Percentiles rank a stretch among this genome's conserved stretches.
Evolutionary conservation across 92 coral and sea anemone genomes (phyloP).

Genomic region (Pocillopora grandis): DNA sequence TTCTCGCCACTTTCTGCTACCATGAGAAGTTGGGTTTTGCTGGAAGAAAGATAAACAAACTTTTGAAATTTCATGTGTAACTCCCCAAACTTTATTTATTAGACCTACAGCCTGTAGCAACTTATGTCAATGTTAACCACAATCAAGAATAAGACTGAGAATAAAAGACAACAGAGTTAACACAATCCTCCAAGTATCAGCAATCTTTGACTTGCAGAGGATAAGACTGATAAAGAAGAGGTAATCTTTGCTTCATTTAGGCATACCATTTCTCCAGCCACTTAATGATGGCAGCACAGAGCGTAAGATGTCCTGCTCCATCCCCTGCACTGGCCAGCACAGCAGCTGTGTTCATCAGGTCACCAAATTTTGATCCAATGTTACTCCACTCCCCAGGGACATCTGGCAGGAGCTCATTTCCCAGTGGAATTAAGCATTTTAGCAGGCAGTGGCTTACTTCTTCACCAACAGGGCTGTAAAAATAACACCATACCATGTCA

Average conservation of each 20-base stretch:
- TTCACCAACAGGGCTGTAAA: conserved; percentile 67
- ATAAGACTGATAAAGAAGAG: background rate
- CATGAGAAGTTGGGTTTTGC: conserved; percentile 72
- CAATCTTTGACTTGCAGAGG: too few relatives aligned
- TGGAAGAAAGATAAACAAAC: conserved; percentile 1
- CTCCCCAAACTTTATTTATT: background rate
- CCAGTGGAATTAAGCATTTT: conserved; percentile 83
- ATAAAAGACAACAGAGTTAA: too few relatives aligned
- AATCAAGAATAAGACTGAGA: background rate
- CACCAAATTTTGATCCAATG: conserved; percentile 90
- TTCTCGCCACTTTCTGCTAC: conserved; percentile 61
- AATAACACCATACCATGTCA: background rate
- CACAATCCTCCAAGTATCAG: too few relatives aligned
- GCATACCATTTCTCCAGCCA: conserved; percentile 94
- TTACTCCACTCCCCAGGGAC: conserved; percentile 66
- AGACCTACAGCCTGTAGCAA: too few relatives aligned
- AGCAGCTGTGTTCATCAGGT: conserved; percentile 83
- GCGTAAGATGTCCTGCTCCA: conserved; percentile 88
- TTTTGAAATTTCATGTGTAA: background rate
- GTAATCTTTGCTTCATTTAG: background rate
- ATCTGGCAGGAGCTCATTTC: conserved; percentile 73
- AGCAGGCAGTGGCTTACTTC: conserved; percentile 58
- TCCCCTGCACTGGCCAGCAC: conserved; percentile 89
- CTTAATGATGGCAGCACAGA: conserved; percentile 80
- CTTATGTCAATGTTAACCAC: too few relatives aligned